Evolutionary conservation across 2,888 invertebrate genomes (phyloP).

Genomic region (Thera obeliscata): DNA sequence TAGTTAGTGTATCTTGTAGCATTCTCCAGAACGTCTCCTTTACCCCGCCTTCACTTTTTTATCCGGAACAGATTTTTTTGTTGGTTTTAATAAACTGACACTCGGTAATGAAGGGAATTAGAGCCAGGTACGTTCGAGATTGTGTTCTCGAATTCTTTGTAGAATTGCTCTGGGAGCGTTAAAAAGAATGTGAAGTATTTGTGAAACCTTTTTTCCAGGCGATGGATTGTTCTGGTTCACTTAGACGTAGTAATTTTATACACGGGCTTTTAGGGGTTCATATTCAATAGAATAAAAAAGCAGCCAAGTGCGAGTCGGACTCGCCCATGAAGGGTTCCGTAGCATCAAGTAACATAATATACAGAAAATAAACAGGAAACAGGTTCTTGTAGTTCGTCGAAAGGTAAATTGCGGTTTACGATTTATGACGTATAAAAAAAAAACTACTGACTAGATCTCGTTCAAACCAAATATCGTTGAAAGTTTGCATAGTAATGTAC

Average conservation of each 20-base stretch:
- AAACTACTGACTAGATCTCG: too few relatives aligned
- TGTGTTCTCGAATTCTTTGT: slow-evolving; percentile 39
- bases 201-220: slow-evolving; percentile 30
- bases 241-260: slow-evolving; percentile 19
- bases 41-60: slow-evolving; percentile 60
- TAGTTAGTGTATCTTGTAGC: slow-evolving; percentile 1
- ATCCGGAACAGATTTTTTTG: slow-evolving; percentile 70
- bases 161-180: slow-evolving; percentile 28
- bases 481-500: too few relatives aligned
- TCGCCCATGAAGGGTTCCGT: too few relatives aligned
- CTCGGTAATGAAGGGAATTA: slow-evolving; percentile 67
- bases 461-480: too few relatives aligned
- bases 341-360: too few relatives aligned
- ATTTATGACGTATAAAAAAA: too few relatives aligned
- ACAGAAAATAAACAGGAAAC: too few relatives aligned
- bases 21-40: slow-evolving; percentile 26
- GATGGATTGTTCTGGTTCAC: slow-evolving; percentile 26
- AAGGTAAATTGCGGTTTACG: too few relatives aligned
- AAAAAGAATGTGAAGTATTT: slow-evolving; percentile 34
- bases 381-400: too few relatives aligned
- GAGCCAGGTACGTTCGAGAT: slow-evolving; percentile 46
- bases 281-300: background rate
- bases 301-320: too few relatives aligned
- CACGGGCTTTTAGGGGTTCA: slow-evolving; percentile 5
- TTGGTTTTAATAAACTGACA: slow-evolving; percentile 68